Conservation (phyloP, 1,140 invertebrate genomes). For the Drosophila pachea region DNA sequence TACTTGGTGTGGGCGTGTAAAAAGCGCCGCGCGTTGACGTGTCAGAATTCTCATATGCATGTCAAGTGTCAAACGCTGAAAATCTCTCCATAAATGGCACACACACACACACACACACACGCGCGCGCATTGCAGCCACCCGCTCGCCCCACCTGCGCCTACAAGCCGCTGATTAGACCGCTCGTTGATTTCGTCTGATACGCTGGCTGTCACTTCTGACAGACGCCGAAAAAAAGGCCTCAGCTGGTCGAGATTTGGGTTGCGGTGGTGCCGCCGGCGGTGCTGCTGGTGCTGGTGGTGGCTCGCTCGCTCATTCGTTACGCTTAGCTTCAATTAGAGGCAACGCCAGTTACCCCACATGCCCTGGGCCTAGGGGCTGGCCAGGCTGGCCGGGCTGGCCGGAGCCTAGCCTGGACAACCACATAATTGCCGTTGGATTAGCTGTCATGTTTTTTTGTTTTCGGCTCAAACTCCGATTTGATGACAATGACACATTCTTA, state of each 20-base stretch:
- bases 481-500: constrained; percentile 61
- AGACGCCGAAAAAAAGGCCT: constrained; percentile 31
- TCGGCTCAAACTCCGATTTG: constrained; percentile 37
- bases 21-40: constrained; percentile 72
- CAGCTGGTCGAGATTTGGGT: constrained; percentile 32
- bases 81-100: constrained; percentile 50
- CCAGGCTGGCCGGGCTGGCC: neutral
- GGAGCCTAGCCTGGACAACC: constrained; percentile 34
- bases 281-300: constrained; percentile 19
- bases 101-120: neutral
- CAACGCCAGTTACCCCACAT: constrained; percentile 62
- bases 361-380: constrained; percentile 16
- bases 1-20: constrained; percentile 30
- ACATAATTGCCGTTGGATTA: constrained; percentile 78
- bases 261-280: neutral
- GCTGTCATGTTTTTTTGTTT: constrained; percentile 61
- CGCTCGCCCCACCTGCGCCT: constrained; percentile 41
- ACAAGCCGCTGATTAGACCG: constrained; percentile 68
- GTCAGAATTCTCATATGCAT: constrained; percentile 79
- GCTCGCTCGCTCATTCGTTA: constrained; percentile 42
- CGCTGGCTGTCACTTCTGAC: constrained; percentile 77
- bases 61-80: constrained; percentile 72
- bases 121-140: neutral
- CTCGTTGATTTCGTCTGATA: constrained; percentile 64
- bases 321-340: constrained; percentile 76